Base-by-base conservation (phyloP, 2,797 vertebrate genomes). In the Amphiprion clarkii region DNA sequence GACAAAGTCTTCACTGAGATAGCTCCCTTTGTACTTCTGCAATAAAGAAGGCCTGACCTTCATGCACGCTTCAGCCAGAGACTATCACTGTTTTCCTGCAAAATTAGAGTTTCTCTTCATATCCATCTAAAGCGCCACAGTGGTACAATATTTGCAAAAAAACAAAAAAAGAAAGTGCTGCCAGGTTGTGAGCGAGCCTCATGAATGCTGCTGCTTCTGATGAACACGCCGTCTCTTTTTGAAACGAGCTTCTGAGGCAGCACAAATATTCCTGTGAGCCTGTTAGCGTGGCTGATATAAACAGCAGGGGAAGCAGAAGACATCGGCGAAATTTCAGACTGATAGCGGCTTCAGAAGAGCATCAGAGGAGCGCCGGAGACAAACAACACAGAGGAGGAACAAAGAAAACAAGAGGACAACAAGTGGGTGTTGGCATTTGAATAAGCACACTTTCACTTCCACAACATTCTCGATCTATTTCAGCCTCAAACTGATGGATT, bases 1-100 rank as follows among this genome's bases (percentile, higher is more conserved):
- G 91, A 93, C 93, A 93, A 93, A 93, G 89, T 88, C 89, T 81
- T 91, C 85, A 72, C 81, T 81, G 79, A 87, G 88, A 88, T 71
- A 78, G 61, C 78, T 80, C 81, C 77, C 88, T 94, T 94, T 94
- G 92, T 93, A 83, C 53, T 66, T 39, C 67, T 70, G 76, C 68
- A 82, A 87, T 87, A 90, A 91, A 93, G 79, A 87, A 86, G 85
- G 70, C 71, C 71, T 86, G 89, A 91, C 90, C 90, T 93, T 93
- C 83, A 80, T 59, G 64, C 42, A 25, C 14, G 62, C 61, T 64
- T 27, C 70, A 66, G 73, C 74, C 40, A 64, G 66, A 61, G 46
- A 46, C 53, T 77, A 84, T 89, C 83, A 89, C 89, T 84, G 82
- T 83, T 89, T 71, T 67, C 27, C 36, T 5, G 49, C 19, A 33